phyloP scores from a whole-genome alignment of 2,888 invertebrate species.

The Ceramica pisi region DNA sequence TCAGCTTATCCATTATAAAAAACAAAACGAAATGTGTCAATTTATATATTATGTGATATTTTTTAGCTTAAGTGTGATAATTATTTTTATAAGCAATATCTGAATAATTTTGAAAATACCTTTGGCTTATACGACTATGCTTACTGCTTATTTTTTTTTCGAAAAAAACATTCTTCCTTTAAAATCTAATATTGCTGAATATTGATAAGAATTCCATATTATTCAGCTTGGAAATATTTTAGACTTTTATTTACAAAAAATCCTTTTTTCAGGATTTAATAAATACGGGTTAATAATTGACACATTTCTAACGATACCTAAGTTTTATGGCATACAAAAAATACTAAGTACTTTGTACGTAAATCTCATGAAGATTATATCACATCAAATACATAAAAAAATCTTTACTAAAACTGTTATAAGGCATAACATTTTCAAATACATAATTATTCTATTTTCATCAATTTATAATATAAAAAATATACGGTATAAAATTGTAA shows the following conservation, averaged over 20 bases:
- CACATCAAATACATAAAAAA: conserved; percentile 69
- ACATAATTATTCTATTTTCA: conserved; percentile 29
- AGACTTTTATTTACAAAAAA: conserved; percentile 49
- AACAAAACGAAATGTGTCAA: conserved; percentile 72
- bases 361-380: conserved; percentile 72
- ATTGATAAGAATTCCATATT: neutral
- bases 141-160: neutral
- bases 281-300: conserved; percentile 50
- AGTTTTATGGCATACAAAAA: conserved; percentile 77
- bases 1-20: conserved; percentile 79
- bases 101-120: conserved; percentile 39
- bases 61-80: conserved; percentile 5
- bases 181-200: neutral
- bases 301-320: conserved; percentile 62
- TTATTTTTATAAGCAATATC: conserved; percentile 1
- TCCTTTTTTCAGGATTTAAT: conserved; percentile 12
- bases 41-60: conserved; percentile 34
- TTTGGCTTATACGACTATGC: conserved; percentile 53
- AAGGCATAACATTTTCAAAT: conserved; percentile 39
- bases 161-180: neutral
- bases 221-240: conserved; percentile 20
- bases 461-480: conserved; percentile 34
- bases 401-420: conserved; percentile 39
- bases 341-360: conserved; percentile 85
- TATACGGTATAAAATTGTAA: conserved; percentile 15